Evolutionary conservation across 1,140 invertebrate genomes (phyloP).

Genomic region (Meloidogyne exigua): DNA sequence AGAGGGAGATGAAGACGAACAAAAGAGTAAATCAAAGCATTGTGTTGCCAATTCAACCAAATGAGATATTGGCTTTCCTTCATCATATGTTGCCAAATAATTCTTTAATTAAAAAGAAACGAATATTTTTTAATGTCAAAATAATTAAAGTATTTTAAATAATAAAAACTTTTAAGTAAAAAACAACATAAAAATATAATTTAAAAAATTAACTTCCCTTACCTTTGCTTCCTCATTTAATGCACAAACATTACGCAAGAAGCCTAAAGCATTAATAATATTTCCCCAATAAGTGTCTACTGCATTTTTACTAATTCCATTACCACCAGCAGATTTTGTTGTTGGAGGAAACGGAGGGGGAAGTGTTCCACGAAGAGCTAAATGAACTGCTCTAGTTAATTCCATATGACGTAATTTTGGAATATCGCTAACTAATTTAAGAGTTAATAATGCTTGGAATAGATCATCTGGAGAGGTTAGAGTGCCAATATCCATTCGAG

Average conservation of each 20-base stretch:
- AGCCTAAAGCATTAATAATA: slow-evolving; percentile 7
- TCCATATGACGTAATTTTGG: background rate
- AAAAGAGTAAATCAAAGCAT: slow-evolving; percentile 9
- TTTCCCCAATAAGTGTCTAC: slow-evolving; percentile 1
- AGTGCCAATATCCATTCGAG: background rate
- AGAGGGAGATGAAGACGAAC: background rate
- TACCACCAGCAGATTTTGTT: background rate
- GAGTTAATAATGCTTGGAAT: background rate
- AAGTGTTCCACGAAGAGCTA: slow-evolving; percentile 16
- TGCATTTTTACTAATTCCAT: background rate
- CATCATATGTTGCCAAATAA: slow-evolving; percentile 12
- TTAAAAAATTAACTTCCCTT: background rate
- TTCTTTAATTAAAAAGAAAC: background rate
- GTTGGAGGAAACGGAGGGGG: background rate
- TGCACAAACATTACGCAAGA: slow-evolving; percentile 18
- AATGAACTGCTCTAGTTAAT: slow-evolving; percentile 1
- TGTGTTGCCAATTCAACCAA: slow-evolving; percentile 17
- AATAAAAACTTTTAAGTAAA: no score
- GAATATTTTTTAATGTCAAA: background rate
- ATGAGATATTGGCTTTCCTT: slow-evolving; percentile 8
- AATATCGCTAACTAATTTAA: slow-evolving; percentile 18
- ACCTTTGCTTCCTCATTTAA: slow-evolving; percentile 10
- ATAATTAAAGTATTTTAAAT: no score
- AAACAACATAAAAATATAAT: background rate
- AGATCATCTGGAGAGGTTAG: slow-evolving; percentile 9